Base-by-base conservation (phyloP, 2,113 vertebrate genomes). In the Speoplatyrhinus poulsoni region DNA sequence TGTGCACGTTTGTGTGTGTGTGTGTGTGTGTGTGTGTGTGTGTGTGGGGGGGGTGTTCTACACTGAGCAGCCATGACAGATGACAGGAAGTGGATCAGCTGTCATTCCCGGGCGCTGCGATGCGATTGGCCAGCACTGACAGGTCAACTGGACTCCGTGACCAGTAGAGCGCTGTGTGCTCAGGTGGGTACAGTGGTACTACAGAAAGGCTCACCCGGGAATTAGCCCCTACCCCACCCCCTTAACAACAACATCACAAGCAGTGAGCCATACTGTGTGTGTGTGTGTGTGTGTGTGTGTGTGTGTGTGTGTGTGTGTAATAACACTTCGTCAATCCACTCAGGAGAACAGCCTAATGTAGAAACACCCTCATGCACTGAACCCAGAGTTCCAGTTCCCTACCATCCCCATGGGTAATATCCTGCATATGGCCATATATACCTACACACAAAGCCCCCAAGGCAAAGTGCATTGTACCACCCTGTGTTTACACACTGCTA, bases 51-150 rank as follows among this genome's bases (percentile, higher is more conserved):
- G 19, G 19, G 19, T 1, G 19, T 19, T 19, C 77, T 72, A 78
- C 79, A 73, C 75, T 87, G 89, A 92, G 81, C 60, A 82, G 80
- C 79, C 81, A 80, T 91, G 90, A 90, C 87, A 92, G 90, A 80
- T 91, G 90, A 90, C 87, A 92, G 90, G 72, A 89, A 90, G 84
- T 82, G 85, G 87, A 91, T 82, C 80, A 83, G 83, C 87, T 90
- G 89, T 90, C 89, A 85, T 86, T 73, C 79, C 11, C 41, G 73
- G 57, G 76, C 49, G 61, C 81, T 65, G 46, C 67, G 49, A 70
- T 78, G 74, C 76, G 72, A 88, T 76, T 85, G 88, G 81, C 82
- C 61, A 9, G 77, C 78, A 77, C 83, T 88, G 90, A 92, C 90
- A 91, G 89, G 92, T 90, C 87, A 84, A 41, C 73, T 70, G 82